Conservation (phyloP, 2,888 invertebrate species). For the Cryptocheilus praepositus region DNA sequence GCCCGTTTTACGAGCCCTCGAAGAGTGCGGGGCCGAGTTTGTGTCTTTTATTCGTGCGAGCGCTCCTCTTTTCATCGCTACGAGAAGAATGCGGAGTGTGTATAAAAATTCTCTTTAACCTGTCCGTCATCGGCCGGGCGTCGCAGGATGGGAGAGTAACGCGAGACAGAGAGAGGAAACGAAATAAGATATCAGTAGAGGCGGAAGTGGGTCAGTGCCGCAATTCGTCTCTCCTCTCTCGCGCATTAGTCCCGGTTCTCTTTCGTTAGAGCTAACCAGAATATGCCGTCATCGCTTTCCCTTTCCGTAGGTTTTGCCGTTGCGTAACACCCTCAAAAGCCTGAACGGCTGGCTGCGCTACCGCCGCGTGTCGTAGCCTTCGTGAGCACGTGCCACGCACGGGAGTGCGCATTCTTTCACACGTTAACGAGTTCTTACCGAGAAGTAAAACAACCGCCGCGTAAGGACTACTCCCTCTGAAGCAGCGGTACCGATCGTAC, state of each 20-base stretch:
- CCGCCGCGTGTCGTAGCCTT: constrained; percentile 18
- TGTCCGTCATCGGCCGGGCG: neutral
- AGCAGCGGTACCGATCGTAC: too few relatives aligned
- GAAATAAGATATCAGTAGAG: constrained; percentile 17
- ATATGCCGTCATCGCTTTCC: constrained; percentile 58
- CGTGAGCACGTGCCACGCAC: constrained; percentile 43
- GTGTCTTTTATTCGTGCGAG: too few relatives aligned
- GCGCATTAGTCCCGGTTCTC: constrained; percentile 36
- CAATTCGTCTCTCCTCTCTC: constrained; percentile 43
- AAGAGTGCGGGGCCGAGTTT: too few relatives aligned
- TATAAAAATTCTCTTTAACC: too few relatives aligned
- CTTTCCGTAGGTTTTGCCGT: constrained; percentile 60
- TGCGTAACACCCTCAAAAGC: constrained; percentile 43
- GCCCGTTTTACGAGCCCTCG: too few relatives aligned
- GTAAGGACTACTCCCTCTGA: too few relatives aligned
- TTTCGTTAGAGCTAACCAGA: constrained; percentile 43
- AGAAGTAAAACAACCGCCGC: constrained; percentile 8
- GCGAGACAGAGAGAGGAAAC: constrained; percentile 3
- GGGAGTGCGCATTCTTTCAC: constrained; percentile 20
- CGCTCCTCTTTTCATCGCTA: too few relatives aligned
- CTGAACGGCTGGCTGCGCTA: constrained; percentile 25
- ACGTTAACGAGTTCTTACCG: constrained; percentile 8
- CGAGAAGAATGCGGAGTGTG: too few relatives aligned
- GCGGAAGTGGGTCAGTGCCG: constrained; percentile 61
- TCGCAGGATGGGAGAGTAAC: constrained; percentile 1